Base-by-base conservation (phyloP, 2,888 invertebrate genomes). In the Epirrhoe tristata region DNA sequence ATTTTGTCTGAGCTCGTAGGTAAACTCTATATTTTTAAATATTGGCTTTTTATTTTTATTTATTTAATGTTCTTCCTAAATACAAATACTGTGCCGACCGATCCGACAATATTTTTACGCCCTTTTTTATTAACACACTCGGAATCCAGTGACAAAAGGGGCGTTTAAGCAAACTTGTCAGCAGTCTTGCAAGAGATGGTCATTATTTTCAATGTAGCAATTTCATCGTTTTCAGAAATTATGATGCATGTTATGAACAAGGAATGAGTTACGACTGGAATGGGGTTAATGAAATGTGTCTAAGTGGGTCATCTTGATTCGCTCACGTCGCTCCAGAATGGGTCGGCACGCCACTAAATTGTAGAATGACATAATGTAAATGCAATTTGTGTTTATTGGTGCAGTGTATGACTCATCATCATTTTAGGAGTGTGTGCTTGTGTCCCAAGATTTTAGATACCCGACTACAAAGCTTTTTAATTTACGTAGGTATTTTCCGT, bases 191-290 rank as follows among this genome's bases (percentile, higher is more conserved):
- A 10, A 39, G 10, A 39, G 66, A 71, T 66, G 68, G 62, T 72
- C 73, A 77, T 78, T 77, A 79, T 74, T 79, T 76, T 73, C 68
- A 76, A 75, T 74, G 73, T 72, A 74, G 67, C 73, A 69, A 36
- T 53, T 59, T 58, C 43, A 32, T 39, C 54, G 54, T 43, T 61
- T 60, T 58, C 62, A 54, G 71, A 68, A 73, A 63, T 71, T 24
- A 70, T 65, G 69, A 69, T 56, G 73, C 70, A 66, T 74, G 73
- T 66, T 43, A 7, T 62, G 50, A 48, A 39, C 10, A 36, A 63
- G 48, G 43, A 61, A 17, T 66, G 67, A 71, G 61, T 66, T 60
- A 69, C 56, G 65, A 56, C 59, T 59, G 64, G 58, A 63, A 69
- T 69, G 66, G 54, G 67, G 53, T 62, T 67, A 65, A 70, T 72